A percentile compares a stretch with the other conserved stretches of the same genome.
phyloP scores from a whole-genome alignment of 2,888 invertebrate species.

The Erebia epiphron region DNA sequence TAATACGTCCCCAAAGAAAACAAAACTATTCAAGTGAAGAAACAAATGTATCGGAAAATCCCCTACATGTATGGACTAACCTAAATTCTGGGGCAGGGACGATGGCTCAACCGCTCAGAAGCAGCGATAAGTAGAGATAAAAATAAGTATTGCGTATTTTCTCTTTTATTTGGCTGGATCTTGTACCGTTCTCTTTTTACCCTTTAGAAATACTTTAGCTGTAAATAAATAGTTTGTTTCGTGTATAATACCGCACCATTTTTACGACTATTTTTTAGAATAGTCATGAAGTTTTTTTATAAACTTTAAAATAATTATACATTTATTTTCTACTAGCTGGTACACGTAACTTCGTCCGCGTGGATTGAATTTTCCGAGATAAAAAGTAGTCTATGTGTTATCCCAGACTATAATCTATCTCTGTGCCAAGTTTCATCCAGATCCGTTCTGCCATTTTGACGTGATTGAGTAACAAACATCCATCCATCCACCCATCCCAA shows the following conservation, averaged over 20 bases:
- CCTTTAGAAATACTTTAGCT: neutral
- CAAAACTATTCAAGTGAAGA: slow-evolving; percentile 54
- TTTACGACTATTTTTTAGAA: no score
- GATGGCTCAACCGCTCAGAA: slow-evolving; percentile 45
- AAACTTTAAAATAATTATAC: no score
- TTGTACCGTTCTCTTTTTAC: neutral
- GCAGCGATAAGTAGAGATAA: slow-evolving; percentile 37
- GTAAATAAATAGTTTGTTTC: neutral
- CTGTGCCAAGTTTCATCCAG: no score
- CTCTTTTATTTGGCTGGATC: slow-evolving; percentile 3
- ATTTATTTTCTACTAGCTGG: no score
- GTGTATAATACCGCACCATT: neutral
- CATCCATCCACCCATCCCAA: no score
- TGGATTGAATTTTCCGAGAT: no score
- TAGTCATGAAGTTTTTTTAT: no score
- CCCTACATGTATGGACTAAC: slow-evolving; percentile 61
- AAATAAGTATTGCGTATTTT: slow-evolving; percentile 19
- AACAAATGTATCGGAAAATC: slow-evolving; percentile 75
- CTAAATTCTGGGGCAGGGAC: slow-evolving; percentile 57
- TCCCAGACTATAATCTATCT: no score
- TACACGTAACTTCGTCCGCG: no score
- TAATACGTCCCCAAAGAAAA: slow-evolving; percentile 19
- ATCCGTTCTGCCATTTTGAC: no score
- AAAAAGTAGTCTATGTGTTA: no score
- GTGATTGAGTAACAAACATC: no score